Conservation (phyloP, 2,797 vertebrate species). For the Diglossa cyanea region DNA sequence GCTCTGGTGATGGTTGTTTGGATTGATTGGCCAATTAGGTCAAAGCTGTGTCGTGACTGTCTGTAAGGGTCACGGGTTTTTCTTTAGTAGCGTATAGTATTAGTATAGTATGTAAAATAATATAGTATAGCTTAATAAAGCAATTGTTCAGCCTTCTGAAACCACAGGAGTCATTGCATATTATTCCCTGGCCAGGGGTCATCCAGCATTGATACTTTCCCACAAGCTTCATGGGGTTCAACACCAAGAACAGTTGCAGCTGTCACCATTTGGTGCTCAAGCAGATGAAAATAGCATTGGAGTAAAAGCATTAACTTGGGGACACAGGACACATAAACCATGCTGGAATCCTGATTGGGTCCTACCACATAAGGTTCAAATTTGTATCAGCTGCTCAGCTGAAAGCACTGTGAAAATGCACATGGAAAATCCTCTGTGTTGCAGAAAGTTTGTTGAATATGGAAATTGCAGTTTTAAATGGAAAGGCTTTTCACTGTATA, state of each 20-base stretch:
- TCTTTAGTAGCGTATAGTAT: background rate
- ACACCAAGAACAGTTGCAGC: background rate
- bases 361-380: accelerated
- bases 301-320: background rate
- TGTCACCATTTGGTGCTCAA: background rate
- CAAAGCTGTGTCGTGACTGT: background rate
- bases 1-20: background rate
- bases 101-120: background rate
- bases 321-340: too few species aligned
- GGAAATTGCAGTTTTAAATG: background rate
- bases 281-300: background rate
- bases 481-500: background rate
- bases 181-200: background rate
- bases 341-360: background rate
- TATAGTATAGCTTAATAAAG: background rate
- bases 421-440: background rate
- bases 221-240: background rate
- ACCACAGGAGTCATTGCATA: background rate
- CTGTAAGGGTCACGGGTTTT: background rate
- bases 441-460: background rate
- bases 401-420: background rate
- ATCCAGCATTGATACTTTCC: background rate
- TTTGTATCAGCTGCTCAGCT: accelerated
- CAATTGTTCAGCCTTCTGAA: background rate
- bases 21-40: background rate